These are phyloP conservation scores for Bombus breviceps DNA, from an alignment of 1,140 invertebrate genomes.

Conservation along the genomic window DNA sequence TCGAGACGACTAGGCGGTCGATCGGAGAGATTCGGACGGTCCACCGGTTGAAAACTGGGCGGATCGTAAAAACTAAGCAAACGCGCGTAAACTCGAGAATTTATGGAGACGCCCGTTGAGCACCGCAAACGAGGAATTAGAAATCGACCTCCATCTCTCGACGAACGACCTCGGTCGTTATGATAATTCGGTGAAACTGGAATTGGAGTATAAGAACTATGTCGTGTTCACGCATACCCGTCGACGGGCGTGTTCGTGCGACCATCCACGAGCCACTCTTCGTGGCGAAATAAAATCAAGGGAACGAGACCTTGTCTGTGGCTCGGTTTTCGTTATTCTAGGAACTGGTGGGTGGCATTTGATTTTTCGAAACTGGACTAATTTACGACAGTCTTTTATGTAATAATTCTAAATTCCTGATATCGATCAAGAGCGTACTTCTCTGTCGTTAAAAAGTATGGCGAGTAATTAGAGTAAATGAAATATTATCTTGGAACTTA, in stretches of 20 bases:
- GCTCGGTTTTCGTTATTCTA: not conserved
- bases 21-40: conserved; percentile 30
- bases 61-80: conserved; percentile 74
- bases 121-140: conserved; percentile 69
- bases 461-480: not conserved
- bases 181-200: conserved; percentile 76
- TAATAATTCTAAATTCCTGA: no score
- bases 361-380: not conserved
- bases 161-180: conserved; percentile 61
- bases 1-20: conserved; percentile 11
- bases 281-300: conserved; percentile 12
- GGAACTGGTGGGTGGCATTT: not conserved
- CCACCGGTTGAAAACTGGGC: conserved; percentile 57
- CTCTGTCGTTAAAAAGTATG: no score
- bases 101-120: conserved; percentile 68
- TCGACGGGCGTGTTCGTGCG: not conserved
- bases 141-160: conserved; percentile 75
- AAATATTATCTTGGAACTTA: not conserved
- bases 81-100: conserved; percentile 72
- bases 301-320: not conserved
- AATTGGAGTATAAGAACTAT: conserved; percentile 71
- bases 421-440: no score
- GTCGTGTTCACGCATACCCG: conserved; percentile 27
- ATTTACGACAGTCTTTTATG: not conserved
- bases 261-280: not conserved